Percentiles rank a stretch among this genome's conserved stretches.
These are phyloP conservation scores for Hyperopisus bebe DNA, from an alignment of 2,113 vertebrate species.

Conservation along the genomic window DNA sequence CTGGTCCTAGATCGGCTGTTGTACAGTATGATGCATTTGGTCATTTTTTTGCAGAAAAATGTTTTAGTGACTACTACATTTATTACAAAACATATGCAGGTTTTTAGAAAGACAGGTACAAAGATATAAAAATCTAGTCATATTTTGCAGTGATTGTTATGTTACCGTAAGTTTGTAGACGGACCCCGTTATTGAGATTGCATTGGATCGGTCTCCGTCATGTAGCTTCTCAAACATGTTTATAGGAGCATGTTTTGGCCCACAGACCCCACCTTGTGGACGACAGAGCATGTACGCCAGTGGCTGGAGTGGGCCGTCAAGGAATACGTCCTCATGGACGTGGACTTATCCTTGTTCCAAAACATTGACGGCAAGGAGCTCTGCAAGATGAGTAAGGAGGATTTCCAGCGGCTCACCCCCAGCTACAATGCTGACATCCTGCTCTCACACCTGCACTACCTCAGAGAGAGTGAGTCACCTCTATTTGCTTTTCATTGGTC, in stretches of 20 bases:
- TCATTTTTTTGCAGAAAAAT: neutral
- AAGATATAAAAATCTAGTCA: neutral
- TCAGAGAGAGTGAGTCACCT: slow-evolving; percentile 79
- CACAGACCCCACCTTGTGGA: slow-evolving; percentile 77
- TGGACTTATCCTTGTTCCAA: slow-evolving; percentile 75
- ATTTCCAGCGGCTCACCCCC: slow-evolving; percentile 78
- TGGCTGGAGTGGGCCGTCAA: slow-evolving; percentile 87
- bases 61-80: neutral
- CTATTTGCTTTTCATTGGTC: neutral
- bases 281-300: slow-evolving; percentile 76
- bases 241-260: neutral
- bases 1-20: no score
- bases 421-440: slow-evolving; percentile 83
- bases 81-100: neutral
- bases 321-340: slow-evolving; percentile 71
- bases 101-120: neutral
- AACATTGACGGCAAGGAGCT: slow-evolving; percentile 79
- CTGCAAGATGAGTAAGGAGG: slow-evolving; percentile 82
- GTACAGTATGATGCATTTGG: neutral
- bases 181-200: neutral
- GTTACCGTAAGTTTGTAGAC: neutral
- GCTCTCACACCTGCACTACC: slow-evolving; percentile 87
- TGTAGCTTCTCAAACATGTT: neutral
- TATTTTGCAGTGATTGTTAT: neutral
- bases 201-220: neutral